phyloP scores from a whole-genome alignment of 2,888 invertebrate species.

The Paralinhomoeus sp. region DNA sequence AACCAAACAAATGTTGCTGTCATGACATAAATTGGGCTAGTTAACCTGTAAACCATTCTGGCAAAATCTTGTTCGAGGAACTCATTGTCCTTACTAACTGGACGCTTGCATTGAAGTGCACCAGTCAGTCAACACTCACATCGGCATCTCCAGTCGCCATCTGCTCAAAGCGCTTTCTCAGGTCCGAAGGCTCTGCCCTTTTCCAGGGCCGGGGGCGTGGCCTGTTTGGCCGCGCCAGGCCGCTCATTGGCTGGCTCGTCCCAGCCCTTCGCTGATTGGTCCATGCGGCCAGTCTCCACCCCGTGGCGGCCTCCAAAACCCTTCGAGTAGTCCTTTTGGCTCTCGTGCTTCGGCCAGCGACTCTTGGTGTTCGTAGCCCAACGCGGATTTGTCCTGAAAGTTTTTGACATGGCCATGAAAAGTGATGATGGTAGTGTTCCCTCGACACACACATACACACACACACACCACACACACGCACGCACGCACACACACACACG shows the following conservation, averaged over 20 bases:
- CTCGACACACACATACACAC: too few species aligned
- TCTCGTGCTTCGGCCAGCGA: slow-evolving; percentile 59
- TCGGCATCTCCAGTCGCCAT: slow-evolving; percentile 8
- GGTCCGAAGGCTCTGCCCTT: slow-evolving; percentile 13
- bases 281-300: slow-evolving; percentile 9
- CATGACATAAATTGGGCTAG: too few species aligned
- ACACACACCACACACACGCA: too few species aligned
- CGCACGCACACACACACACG: too few species aligned
- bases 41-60: too few species aligned
- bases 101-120: too few species aligned
- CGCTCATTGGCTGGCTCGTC: slow-evolving; percentile 3
- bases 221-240: background rate
- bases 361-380: slow-evolving; percentile 32
- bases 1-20: too few species aligned
- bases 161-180: slow-evolving; percentile 18
- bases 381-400: slow-evolving; percentile 8
- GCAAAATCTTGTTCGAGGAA: too few species aligned
- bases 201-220: background rate
- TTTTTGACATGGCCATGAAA: too few species aligned
- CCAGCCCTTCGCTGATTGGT: slow-evolving; percentile 6
- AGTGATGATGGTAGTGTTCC: too few species aligned
- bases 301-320: slow-evolving; percentile 18
- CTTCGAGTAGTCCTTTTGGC: slow-evolving; percentile 28
- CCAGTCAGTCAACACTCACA: background rate
- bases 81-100: too few species aligned